A percentile compares a stretch with the other conserved stretches of the same genome.
These are phyloP conservation scores for Icerya purchasi DNA, from an alignment of 2,888 invertebrate genomes.

Conservation along the genomic window DNA sequence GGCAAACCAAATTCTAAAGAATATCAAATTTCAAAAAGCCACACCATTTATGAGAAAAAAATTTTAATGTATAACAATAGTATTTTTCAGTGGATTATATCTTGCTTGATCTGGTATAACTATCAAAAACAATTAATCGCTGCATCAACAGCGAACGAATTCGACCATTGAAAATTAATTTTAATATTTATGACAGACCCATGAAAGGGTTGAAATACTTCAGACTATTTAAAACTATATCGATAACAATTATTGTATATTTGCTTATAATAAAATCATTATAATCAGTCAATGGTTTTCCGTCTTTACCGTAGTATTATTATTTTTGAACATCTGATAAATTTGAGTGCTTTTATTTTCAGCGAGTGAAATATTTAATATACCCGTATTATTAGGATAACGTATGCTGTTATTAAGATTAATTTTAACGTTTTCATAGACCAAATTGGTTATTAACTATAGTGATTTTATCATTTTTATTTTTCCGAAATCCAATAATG, in stretches of 20 bases:
- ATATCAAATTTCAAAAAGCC: background rate
- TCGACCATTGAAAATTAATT: conserved; percentile 6
- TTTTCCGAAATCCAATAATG: too few relatives aligned
- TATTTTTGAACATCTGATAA: conserved; percentile 9
- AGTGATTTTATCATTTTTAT: background rate
- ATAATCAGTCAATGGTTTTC: conserved; percentile 9
- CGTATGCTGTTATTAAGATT: background rate
- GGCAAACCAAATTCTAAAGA: background rate
- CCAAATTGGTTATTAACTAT: background rate
- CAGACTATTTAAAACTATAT: background rate
- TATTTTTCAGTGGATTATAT: conserved; percentile 9
- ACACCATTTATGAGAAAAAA: background rate
- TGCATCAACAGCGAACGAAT: conserved; percentile 2
- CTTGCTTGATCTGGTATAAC: conserved; percentile 4
- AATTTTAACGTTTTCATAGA: background rate
- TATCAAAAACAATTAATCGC: background rate
- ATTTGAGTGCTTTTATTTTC: conserved; percentile 6
- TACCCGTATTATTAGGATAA: background rate
- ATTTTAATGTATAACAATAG: conserved; percentile 8
- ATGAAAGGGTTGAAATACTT: too few relatives aligned
- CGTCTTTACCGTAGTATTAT: conserved; percentile 6
- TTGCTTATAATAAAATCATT: conserved; percentile 5
- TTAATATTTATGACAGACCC: conserved; percentile 5
- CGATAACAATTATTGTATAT: conserved; percentile 3
- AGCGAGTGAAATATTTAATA: background rate